Conservation (phyloP, 2,113 vertebrate species). For the Myotis brandtii region DNA sequence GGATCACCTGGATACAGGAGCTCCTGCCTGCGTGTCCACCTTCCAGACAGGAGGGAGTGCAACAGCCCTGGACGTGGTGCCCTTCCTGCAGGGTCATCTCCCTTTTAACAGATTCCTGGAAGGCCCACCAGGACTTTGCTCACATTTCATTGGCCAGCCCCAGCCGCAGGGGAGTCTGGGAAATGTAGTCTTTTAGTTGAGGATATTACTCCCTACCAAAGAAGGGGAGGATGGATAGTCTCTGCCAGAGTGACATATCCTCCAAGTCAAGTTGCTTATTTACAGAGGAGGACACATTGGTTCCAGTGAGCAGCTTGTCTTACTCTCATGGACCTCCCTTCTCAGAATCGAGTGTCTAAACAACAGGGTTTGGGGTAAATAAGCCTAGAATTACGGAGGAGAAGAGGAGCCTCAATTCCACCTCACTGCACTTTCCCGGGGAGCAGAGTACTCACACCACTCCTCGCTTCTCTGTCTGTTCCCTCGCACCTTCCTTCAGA, state of each 20-base stretch:
- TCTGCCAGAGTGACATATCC: not conserved
- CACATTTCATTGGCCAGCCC: not conserved
- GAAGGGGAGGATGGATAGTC: not conserved
- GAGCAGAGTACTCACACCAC: not conserved
- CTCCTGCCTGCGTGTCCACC: not conserved
- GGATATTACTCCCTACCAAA: not conserved
- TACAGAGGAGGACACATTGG: not conserved
- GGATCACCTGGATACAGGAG: not conserved
- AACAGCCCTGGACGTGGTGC: not conserved
- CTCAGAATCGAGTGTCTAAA: conserved; percentile 2
- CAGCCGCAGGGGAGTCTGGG: not conserved
- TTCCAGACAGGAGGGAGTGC: not conserved
- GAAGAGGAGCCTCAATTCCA: not conserved
- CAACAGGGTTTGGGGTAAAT: not conserved
- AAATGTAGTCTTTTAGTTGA: conserved; percentile 32
- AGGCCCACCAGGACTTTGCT: not conserved
- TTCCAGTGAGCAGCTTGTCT: not conserved
- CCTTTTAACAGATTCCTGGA: not conserved
- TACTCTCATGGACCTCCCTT: not conserved
- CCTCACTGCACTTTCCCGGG: not conserved
- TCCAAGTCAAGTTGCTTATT: not conserved
- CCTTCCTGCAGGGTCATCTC: not conserved
- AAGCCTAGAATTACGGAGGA: not conserved
- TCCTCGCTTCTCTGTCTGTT: not conserved
- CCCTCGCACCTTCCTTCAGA: not conserved